Percentiles rank a stretch among this genome's conserved stretches.
These are phyloP conservation scores for Aphodius granarius DNA, from an alignment of 2,888 invertebrate species.

Conservation along the genomic window DNA sequence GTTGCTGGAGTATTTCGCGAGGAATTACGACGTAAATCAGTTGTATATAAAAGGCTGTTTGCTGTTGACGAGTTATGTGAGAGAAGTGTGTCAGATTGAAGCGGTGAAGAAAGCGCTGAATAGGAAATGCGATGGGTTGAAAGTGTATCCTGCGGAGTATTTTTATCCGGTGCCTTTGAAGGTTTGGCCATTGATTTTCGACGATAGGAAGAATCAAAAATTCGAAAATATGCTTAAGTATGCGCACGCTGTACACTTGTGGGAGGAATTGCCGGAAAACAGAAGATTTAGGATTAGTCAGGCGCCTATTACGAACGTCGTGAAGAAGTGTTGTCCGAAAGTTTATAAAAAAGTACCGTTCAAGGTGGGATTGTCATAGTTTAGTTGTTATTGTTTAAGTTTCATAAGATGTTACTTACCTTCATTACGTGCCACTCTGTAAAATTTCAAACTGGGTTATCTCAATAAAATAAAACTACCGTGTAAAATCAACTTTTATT, in stretches of 20 bases:
- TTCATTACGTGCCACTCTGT: too few relatives aligned
- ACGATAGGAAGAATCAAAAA: neutral
- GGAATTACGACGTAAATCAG: neutral
- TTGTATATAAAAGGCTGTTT: neutral
- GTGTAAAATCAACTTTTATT: neutral
- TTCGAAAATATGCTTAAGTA: neutral
- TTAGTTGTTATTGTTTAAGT: too few relatives aligned
- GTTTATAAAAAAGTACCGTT: neutral
- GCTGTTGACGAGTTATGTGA: neutral
- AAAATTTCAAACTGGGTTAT: too few relatives aligned
- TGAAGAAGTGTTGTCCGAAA: neutral
- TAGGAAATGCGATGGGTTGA: neutral
- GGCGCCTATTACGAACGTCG: neutral
- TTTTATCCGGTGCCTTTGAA: neutral
- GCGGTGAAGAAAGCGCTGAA: neutral
- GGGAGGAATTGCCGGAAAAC: neutral
- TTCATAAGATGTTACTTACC: too few relatives aligned
- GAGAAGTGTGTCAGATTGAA: neutral
- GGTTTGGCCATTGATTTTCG: neutral
- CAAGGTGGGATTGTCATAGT: too few relatives aligned
- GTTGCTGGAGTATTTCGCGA: neutral
- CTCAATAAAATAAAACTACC: too few relatives aligned
- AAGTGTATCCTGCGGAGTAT: neutral
- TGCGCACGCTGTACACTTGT: neutral
- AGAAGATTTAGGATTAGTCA: neutral